Percentiles rank a stretch among this genome's conserved stretches.
These are phyloP conservation scores for Craseonycteris thonglongyai DNA, from an alignment of 2,113 vertebrate species.

Conservation along the genomic window DNA sequence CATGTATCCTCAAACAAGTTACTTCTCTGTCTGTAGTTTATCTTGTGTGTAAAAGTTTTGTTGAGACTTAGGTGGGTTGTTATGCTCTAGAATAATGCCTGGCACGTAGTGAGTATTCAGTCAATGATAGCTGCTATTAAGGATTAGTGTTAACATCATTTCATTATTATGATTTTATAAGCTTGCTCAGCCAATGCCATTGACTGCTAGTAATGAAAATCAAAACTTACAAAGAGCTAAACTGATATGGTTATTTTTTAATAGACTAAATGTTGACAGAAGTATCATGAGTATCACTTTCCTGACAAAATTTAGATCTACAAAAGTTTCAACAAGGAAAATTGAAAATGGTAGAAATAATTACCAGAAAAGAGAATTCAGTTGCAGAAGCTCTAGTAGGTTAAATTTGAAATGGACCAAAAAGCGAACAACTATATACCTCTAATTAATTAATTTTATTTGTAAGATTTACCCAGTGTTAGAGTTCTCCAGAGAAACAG, in stretches of 20 bases:
- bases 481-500: background rate
- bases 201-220: background rate
- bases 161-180: background rate
- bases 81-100: background rate
- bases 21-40: background rate
- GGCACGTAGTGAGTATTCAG: background rate
- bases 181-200: background rate
- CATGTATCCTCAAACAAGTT: background rate
- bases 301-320: background rate
- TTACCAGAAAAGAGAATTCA: background rate
- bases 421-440: background rate
- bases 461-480: background rate
- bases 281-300: background rate
- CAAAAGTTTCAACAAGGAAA: background rate
- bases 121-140: background rate
- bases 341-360: background rate
- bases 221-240: background rate
- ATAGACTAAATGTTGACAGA: background rate
- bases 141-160: background rate
- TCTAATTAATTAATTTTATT: conserved; percentile 1
- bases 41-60: background rate
- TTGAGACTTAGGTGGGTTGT: background rate
- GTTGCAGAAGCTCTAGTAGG: background rate
- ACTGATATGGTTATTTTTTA: background rate
- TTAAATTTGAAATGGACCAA: background rate